These are phyloP conservation scores for Diplodus sargus DNA, from an alignment of 2,797 vertebrate genomes.

Conservation along the genomic window DNA sequence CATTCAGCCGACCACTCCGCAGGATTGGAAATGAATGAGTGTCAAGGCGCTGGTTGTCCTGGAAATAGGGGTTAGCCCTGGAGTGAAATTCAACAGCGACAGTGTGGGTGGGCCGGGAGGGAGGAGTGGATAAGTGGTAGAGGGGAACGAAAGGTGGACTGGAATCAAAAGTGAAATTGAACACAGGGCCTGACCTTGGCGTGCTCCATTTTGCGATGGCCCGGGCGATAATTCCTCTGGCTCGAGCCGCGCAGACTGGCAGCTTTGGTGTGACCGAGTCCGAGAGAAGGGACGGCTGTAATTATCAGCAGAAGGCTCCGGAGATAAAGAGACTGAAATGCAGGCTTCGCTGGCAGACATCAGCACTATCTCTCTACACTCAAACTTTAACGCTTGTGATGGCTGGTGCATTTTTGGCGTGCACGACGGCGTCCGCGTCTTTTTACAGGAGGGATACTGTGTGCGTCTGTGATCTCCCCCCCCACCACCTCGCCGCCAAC, in stretches of 20 bases:
- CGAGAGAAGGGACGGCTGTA: conserved; percentile 67
- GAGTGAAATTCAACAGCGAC: conserved; percentile 63
- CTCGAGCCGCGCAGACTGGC: conserved; percentile 58
- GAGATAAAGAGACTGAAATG: conserved; percentile 79
- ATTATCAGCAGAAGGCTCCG: conserved; percentile 82
- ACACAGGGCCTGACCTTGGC: conserved; percentile 82
- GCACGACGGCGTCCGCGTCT: conserved; percentile 3
- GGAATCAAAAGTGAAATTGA: conserved; percentile 82
- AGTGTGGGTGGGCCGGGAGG: conserved; percentile 54
- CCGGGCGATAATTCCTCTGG: conserved; percentile 76
- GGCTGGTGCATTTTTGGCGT: conserved; percentile 13
- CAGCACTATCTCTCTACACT: conserved; percentile 68
- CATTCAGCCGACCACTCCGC: conserved; percentile 73
- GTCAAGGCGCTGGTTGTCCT: conserved; percentile 68
- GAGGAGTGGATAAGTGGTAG: conserved; percentile 69
- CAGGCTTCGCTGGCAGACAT: conserved; percentile 66
- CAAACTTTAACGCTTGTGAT: conserved; percentile 48
- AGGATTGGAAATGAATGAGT: conserved; percentile 79
- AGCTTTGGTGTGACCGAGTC: conserved; percentile 65
- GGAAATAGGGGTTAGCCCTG: conserved; percentile 76
- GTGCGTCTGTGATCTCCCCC: conserved; percentile 25
- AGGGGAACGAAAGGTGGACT: conserved; percentile 73
- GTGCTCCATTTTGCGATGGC: conserved; percentile 68
- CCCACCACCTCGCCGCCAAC: conserved; percentile 29
- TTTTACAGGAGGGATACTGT: conserved; percentile 17